A percentile compares a stretch with the other conserved stretches of the same genome.
These are phyloP conservation scores for Marronus borbonicus DNA, from an alignment of 2,888 invertebrate species.

Conservation along the genomic window DNA sequence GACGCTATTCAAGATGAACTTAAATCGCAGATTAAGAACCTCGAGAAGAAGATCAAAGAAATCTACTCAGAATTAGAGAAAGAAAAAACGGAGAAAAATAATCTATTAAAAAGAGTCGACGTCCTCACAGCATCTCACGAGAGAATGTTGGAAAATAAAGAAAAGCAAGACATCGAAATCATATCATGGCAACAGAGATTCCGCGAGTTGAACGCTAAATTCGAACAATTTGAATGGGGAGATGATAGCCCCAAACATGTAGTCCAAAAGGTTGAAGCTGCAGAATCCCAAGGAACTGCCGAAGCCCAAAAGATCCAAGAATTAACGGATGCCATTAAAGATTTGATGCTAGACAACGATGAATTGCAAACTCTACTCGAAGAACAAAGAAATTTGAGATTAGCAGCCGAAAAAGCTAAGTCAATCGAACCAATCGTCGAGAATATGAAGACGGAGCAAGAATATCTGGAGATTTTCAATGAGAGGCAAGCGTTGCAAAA, in stretches of 20 bases:
- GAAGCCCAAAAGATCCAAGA: conserved; percentile 67
- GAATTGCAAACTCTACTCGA: conserved; percentile 75
- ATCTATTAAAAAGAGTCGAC: conserved; percentile 80
- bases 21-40: conserved; percentile 76
- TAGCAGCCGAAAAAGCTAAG: conserved; percentile 63
- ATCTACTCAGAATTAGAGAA: conserved; percentile 74
- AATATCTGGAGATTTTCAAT: conserved; percentile 57
- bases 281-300: too few species aligned
- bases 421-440: conserved; percentile 58
- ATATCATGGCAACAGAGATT: conserved; percentile 82
- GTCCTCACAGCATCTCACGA: conserved; percentile 84
- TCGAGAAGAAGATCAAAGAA: conserved; percentile 80
- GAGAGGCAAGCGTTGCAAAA: conserved; percentile 55
- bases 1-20: conserved; percentile 87
- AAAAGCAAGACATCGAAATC: conserved; percentile 84
- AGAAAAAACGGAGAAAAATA: conserved; percentile 79
- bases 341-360: conserved; percentile 76
- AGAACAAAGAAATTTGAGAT: conserved; percentile 69
- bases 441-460: conserved; percentile 60
- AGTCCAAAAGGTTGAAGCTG: neutral
- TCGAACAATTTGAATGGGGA: conserved; percentile 75
- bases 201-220: conserved; percentile 79
- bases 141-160: conserved; percentile 84
- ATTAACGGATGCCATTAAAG: conserved; percentile 73
- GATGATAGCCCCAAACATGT: conserved; percentile 57